Evolutionary conservation across 1,140 invertebrate genomes (phyloP).

Genomic region (Macrostomum lignano): DNA sequence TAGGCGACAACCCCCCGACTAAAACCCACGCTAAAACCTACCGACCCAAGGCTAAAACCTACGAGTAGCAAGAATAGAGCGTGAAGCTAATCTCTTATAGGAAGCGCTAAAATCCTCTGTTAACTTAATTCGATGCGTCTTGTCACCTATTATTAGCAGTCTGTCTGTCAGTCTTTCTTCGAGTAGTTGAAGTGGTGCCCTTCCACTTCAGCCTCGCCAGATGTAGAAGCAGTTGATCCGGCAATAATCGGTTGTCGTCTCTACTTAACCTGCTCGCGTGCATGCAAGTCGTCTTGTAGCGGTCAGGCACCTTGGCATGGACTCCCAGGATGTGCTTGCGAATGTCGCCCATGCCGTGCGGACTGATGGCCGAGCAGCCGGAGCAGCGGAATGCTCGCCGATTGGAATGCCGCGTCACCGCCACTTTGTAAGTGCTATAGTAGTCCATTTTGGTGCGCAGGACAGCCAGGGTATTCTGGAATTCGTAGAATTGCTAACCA

Average conservation of each 20-base stretch:
- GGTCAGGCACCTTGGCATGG: slow-evolving; percentile 3
- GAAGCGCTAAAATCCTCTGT: too few species aligned
- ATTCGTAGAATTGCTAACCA: too few species aligned
- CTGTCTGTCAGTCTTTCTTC: too few species aligned
- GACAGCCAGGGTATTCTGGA: too few species aligned
- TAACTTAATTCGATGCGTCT: not conserved
- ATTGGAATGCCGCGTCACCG: not conserved
- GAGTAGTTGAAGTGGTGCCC: not conserved
- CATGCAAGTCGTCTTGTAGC: slow-evolving; percentile 2
- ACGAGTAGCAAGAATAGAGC: too few species aligned
- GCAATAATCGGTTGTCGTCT: slow-evolving; percentile 1
- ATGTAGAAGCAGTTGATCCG: slow-evolving; percentile 1
- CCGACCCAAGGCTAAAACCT: too few species aligned
- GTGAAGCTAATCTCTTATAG: too few species aligned
- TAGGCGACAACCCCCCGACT: too few species aligned
- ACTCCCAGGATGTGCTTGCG: slow-evolving; percentile 5
- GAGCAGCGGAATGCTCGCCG: slow-evolving; percentile 4
- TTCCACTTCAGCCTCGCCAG: not conserved
- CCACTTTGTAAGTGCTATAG: not conserved
- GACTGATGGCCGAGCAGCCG: not conserved
- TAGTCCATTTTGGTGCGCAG: slow-evolving; percentile 4
- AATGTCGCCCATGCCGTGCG: slow-evolving; percentile 5
- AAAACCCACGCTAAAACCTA: too few species aligned
- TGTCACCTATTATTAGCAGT: not conserved
- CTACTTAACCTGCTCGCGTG: not conserved